These are phyloP conservation scores for Oxyteleia sp. DNA, from an alignment of 2,888 invertebrate species.

Conservation along the genomic window DNA sequence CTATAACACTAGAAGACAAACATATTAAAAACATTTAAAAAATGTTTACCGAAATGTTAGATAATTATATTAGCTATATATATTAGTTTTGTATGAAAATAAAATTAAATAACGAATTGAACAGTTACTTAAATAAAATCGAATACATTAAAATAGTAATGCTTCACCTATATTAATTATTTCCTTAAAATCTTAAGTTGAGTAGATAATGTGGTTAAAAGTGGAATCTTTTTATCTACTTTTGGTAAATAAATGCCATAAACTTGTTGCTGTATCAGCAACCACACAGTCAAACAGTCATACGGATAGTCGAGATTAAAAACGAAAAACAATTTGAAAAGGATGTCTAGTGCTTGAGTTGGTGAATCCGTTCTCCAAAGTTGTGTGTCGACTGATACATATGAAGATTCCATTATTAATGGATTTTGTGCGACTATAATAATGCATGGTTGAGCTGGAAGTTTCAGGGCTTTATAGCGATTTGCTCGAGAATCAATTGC, in stretches of 20 bases:
- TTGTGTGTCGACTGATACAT: background rate
- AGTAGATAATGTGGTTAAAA: background rate
- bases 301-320: background rate
- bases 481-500: background rate
- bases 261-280: background rate
- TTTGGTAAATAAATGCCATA: background rate
- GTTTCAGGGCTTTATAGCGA: background rate
- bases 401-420: background rate
- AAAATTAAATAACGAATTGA: no score
- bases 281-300: background rate
- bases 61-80: no score
- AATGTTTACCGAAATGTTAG: no score
- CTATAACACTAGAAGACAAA: no score
- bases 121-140: no score
- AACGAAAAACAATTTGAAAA: constrained; percentile 10
- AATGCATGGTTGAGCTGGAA: background rate
- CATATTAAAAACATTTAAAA: no score
- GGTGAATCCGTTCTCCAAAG: background rate
- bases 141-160: no score
- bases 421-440: background rate
- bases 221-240: background rate
- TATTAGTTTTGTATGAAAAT: no score
- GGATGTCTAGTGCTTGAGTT: background rate
- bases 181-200: no score
- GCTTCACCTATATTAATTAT: no score